Evolutionary conservation across 2,797 vertebrate genomes (phyloP), one percentile per base, ranked within the genome.

Genomic region (Chelmon rostratus): DNA sequence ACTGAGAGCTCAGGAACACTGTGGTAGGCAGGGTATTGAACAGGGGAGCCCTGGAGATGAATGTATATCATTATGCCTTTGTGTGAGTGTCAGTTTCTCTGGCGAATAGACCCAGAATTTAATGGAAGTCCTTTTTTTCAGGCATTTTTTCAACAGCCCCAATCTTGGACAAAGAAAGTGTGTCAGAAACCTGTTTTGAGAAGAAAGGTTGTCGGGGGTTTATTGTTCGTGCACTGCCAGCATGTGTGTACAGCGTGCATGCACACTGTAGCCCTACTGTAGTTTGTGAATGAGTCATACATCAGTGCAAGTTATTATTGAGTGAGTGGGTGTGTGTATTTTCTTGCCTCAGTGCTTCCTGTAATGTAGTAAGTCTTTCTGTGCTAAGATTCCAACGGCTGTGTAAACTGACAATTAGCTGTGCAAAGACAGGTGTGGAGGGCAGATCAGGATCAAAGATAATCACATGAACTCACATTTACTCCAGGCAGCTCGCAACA

Each of bases 281-380:
- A n/a, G 44, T 71, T 65, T 76, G 31, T 65, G 49, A 73, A 73
- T 62, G 59, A 81, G 28, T 68, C 67, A 68, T 46, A 38, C 16
- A 3, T 76, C 49, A 40, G 44, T 37, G 33, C 10, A 18, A 19
- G 33, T 18, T 52, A 40, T 47, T 61, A 18, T 7, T 46, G 15
- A 52, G 25, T 63, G 57, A 58, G 38, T 40, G n/a, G 23, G 23
- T 68, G 63, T 50, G 6, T 25, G 28, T 57, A 3, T 58, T 61
- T 35, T 44, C 13, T 37, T 37, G 35, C 38, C 15, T 65, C 23
- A 18, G 35, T 68, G 70, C 33, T 57, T 73, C 65, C 38, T 54
- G 28, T 37, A 37, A 58, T 38, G 40, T 10, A 50, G 40, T 21
- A 7, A 56, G 23, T 37, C 25, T 54, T 52, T 54, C 1, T 21